A percentile compares a stretch with the other conserved stretches of the same genome.
Evolutionary conservation across 2,113 vertebrate genomes (phyloP).

Genomic region (Indicator maculatus): DNA sequence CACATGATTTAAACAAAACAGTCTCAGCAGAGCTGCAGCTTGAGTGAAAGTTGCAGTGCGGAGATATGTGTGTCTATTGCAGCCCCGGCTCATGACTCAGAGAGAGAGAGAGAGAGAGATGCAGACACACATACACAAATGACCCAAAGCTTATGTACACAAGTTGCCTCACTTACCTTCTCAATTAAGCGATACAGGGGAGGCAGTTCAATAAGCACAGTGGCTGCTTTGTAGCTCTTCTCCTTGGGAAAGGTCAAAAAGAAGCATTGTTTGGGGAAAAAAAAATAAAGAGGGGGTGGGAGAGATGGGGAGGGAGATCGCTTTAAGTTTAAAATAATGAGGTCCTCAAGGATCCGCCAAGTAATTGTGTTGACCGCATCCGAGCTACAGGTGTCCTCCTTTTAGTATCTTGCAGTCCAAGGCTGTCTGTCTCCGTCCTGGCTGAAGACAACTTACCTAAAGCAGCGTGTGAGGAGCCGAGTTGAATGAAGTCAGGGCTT

Average conservation of each 20-base stretch:
- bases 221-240: conserved; percentile 79
- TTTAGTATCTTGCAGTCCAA: conserved; percentile 73
- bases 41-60: conserved; percentile 75
- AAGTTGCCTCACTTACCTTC: conserved; percentile 85
- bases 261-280: conserved; percentile 77
- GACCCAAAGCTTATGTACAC: conserved; percentile 73
- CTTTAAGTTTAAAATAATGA: conserved; percentile 83
- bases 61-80: conserved; percentile 51
- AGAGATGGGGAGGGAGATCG: conserved; percentile 58
- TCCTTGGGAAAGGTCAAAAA: conserved; percentile 86
- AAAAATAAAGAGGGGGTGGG: conserved; percentile 55
- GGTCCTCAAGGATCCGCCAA: conserved; percentile 82
- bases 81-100: conserved; percentile 72
- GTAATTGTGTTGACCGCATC: conserved; percentile 75
- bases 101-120: conserved; percentile 28
- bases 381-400: conserved; percentile 90
- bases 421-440: conserved; percentile 71
- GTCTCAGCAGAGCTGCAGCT: conserved; percentile 74
- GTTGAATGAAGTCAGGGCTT: conserved; percentile 80
- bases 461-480: conserved; percentile 79
- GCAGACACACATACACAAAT: conserved; percentile 73
- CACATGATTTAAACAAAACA: conserved; percentile 75
- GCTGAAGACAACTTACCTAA: conserved; percentile 82
- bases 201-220: conserved; percentile 78
- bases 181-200: conserved; percentile 82